Percentiles rank a stretch among this genome's conserved stretches.
phyloP scores from a whole-genome alignment of 2,888 invertebrate species.

The Dynastes tityus region DNA sequence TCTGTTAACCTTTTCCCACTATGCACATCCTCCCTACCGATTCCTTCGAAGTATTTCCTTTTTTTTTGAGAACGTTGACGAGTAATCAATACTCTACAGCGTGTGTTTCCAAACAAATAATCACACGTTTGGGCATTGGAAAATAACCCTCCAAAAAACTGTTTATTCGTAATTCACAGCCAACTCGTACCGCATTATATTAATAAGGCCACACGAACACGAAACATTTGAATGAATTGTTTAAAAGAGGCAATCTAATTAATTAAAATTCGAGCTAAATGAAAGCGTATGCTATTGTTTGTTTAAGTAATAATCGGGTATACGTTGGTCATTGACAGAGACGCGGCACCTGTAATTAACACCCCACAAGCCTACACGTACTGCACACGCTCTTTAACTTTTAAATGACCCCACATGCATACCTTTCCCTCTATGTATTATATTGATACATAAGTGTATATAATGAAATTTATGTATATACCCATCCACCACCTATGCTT shows the following conservation, averaged over 20 bases:
- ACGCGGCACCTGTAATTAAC: slow-evolving; percentile 65
- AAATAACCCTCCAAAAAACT: too few species aligned
- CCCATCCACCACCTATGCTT: background rate
- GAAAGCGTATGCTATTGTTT: slow-evolving; percentile 58
- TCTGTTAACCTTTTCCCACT: too few species aligned
- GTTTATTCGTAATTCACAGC: background rate
- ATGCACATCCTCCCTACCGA: too few species aligned
- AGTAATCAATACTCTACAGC: too few species aligned
- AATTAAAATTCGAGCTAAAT: slow-evolving; percentile 60
- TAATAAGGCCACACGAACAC: slow-evolving; percentile 39
- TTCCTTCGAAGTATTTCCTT: too few species aligned
- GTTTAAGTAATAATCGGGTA: slow-evolving; percentile 63
- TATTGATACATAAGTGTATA: slow-evolving; percentile 1
- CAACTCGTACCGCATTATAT: background rate
- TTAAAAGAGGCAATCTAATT: slow-evolving; percentile 54
- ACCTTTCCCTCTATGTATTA: background rate
- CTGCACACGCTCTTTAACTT: slow-evolving; percentile 63
- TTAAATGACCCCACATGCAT: slow-evolving; percentile 60
- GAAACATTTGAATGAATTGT: slow-evolving; percentile 43
- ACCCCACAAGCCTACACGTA: slow-evolving; percentile 60
- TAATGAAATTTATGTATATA: background rate
- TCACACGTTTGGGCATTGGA: too few species aligned
- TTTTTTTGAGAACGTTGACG: too few species aligned
- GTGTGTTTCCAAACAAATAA: background rate
- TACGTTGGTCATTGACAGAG: slow-evolving; percentile 63